These are phyloP conservation scores for Pomacea canaliculata DNA, from an alignment of 2,888 invertebrate species.

Conservation along the genomic window DNA sequence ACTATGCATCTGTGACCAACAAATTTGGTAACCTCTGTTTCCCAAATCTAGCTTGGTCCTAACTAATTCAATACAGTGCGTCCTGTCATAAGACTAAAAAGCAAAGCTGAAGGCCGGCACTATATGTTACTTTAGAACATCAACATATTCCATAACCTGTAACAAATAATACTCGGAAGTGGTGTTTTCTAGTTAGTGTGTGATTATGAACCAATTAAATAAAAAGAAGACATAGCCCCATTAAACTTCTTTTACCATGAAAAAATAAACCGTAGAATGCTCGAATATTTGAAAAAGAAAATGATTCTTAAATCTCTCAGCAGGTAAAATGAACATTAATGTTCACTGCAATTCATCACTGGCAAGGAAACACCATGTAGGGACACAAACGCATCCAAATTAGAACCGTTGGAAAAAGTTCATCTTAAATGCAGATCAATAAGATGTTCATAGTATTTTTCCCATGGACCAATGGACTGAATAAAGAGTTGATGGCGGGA, in stretches of 20 bases:
- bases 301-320: not conserved
- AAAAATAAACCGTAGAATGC: not conserved
- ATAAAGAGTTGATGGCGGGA: too few relatives aligned
- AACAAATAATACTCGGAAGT: not conserved
- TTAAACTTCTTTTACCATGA: not conserved
- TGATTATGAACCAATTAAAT: not conserved
- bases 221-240: too few relatives aligned
- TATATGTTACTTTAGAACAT: slow-evolving; percentile 48
- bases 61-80: slow-evolving; percentile 61
- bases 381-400: too few relatives aligned
- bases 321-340: too few relatives aligned
- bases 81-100: slow-evolving; percentile 62
- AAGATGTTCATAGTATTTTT: too few relatives aligned
- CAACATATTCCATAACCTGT: slow-evolving; percentile 54
- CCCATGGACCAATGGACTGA: too few relatives aligned
- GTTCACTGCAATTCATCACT: too few relatives aligned
- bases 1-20: slow-evolving; percentile 59
- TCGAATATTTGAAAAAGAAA: not conserved
- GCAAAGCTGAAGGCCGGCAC: slow-evolving; percentile 50
- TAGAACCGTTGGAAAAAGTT: too few relatives aligned
- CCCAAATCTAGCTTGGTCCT: slow-evolving; percentile 48
- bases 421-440: too few relatives aligned
- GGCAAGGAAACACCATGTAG: too few relatives aligned
- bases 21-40: slow-evolving; percentile 50
- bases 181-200: not conserved